Percentiles rank a stretch among this genome's conserved stretches.
Conservation (phyloP, 2,888 invertebrate genomes). For the Eubasilissa splendida region DNA sequence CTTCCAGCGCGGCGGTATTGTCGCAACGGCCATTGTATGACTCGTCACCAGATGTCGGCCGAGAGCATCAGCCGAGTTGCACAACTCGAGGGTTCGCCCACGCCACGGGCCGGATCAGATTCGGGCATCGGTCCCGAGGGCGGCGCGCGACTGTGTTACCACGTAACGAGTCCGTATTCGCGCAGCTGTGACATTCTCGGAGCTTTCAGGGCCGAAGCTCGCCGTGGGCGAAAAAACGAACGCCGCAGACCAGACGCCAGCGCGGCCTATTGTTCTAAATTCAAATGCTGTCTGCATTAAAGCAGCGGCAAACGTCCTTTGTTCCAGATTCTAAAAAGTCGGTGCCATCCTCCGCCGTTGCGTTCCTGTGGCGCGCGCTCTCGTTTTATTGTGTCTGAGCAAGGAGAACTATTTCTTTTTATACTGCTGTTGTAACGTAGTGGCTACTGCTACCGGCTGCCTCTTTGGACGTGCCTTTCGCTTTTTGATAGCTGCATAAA, state of each 20-base stretch:
- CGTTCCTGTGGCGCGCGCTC: background rate
- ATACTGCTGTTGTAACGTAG: too few species aligned
- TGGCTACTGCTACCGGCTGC: background rate
- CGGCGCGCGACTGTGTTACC: slow-evolving; percentile 18
- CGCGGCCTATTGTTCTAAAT: slow-evolving; percentile 49
- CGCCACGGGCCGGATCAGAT: slow-evolving; percentile 6
- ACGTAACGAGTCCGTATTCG: slow-evolving; percentile 1
- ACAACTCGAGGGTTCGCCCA: slow-evolving; percentile 19
- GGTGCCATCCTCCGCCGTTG: slow-evolving; percentile 22
- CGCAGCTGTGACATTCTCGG: slow-evolving; percentile 36
- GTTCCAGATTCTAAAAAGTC: slow-evolving; percentile 13
- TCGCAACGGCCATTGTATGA: background rate
- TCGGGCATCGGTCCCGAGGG: slow-evolving; percentile 32
- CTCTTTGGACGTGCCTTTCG: background rate
- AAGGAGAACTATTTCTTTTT: background rate
- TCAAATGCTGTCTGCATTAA: slow-evolving; percentile 41
- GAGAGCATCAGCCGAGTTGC: background rate
- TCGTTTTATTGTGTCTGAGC: slow-evolving; percentile 20
- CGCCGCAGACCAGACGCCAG: slow-evolving; percentile 7
- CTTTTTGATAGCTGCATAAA: slow-evolving; percentile 13
- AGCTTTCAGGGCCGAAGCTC: slow-evolving; percentile 34
- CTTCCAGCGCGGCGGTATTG: background rate
- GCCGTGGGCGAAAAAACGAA: slow-evolving; percentile 42
- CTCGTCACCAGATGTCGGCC: slow-evolving; percentile 20
- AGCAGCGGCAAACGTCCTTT: slow-evolving; percentile 11